phyloP scores from a whole-genome alignment of 2,888 invertebrate species.

The Arenicola marina region DNA sequence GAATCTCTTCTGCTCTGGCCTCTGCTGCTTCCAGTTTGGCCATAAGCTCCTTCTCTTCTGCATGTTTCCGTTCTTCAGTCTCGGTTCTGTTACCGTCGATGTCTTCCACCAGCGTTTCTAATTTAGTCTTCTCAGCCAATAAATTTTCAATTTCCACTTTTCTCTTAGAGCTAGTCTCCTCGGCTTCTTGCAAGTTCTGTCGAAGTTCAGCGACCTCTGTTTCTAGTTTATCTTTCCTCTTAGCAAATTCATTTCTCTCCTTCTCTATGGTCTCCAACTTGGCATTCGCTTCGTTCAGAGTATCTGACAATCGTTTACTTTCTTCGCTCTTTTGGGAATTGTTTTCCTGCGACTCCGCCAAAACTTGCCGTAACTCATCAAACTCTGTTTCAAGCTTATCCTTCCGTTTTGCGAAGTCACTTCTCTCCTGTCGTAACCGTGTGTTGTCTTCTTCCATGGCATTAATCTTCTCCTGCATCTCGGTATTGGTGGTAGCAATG shows the following conservation, averaged over 20 bases:
- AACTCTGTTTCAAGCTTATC: not conserved
- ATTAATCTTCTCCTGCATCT: conserved; percentile 4
- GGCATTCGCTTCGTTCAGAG: not conserved
- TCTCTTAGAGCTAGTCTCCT: too few species aligned
- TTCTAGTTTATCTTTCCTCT: not conserved
- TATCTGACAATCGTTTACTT: not conserved
- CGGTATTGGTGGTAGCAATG: too few species aligned
- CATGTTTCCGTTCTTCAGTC: too few species aligned
- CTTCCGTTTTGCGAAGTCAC: not conserved
- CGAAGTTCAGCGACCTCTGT: conserved; percentile 4
- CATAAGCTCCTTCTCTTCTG: not conserved
- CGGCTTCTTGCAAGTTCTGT: conserved; percentile 2
- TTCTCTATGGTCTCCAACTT: not conserved
- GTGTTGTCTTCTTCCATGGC: not conserved
- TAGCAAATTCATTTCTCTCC: not conserved
- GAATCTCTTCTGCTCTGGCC: not conserved
- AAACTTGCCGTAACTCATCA: not conserved
- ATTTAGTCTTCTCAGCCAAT: too few species aligned
- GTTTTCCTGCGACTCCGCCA: not conserved
- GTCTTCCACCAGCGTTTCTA: too few species aligned
- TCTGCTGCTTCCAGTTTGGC: not conserved
- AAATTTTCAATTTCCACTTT: too few species aligned
- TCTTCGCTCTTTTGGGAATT: not conserved
- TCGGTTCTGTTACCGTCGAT: too few species aligned
- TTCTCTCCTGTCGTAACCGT: not conserved